Percentiles rank a stretch among this genome's conserved stretches.
phyloP scores from a whole-genome alignment of 2,888 invertebrate genomes.

The Stratiomys singularior region DNA sequence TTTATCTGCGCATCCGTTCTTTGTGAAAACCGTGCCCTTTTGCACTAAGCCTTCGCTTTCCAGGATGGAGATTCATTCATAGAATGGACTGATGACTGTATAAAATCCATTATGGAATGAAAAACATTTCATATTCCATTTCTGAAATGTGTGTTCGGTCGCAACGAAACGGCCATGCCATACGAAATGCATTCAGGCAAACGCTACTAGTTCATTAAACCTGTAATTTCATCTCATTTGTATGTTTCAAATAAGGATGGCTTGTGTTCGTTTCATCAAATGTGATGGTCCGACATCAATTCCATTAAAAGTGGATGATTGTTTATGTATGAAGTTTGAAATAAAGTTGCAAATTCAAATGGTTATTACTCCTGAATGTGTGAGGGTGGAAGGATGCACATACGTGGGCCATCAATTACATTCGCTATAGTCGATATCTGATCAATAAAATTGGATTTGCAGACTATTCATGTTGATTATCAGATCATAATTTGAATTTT shows the following conservation, averaged over 20 bases:
- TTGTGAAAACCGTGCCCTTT: neutral
- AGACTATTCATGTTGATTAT: too few species aligned
- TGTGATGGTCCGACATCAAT: too few species aligned
- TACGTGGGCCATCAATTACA: too few species aligned
- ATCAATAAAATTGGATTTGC: too few species aligned
- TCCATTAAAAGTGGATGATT: too few species aligned
- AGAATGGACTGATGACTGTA: slow-evolving; percentile 30
- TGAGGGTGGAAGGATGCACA: too few species aligned
- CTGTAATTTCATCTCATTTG: slow-evolving; percentile 20
- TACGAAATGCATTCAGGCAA: slow-evolving; percentile 3
- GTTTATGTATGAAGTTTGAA: too few species aligned
- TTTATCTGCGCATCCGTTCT: slow-evolving; percentile 49
- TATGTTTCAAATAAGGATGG: neutral
- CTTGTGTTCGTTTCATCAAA: neutral
- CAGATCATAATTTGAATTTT: too few species aligned
- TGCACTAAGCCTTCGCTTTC: neutral
- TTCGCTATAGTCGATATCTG: too few species aligned
- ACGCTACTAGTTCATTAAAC: neutral
- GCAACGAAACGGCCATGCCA: neutral
- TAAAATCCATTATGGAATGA: slow-evolving; percentile 37
- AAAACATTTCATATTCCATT: slow-evolving; percentile 34
- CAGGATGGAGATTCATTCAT: neutral
- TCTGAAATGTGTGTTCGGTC: neutral
- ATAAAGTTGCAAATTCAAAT: too few species aligned
- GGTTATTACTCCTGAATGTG: too few species aligned